Evolutionary conservation across 2,888 invertebrate species (phyloP).

Genomic region (Caprella mutica): DNA sequence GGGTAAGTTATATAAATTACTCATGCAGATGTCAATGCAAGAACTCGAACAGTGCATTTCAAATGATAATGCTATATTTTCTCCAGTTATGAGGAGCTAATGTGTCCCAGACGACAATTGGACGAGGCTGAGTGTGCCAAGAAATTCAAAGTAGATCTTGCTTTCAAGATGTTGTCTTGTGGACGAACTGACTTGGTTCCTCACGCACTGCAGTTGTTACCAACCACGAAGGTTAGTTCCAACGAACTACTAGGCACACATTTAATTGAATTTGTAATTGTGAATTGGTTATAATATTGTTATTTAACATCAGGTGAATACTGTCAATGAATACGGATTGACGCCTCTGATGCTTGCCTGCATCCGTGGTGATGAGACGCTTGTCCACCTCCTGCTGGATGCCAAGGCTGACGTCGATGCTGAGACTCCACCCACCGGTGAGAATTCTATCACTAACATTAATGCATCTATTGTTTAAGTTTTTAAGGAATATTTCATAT

Average conservation of each 20-base stretch:
- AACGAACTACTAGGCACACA: neutral
- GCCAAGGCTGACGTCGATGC: slow-evolving; percentile 68
- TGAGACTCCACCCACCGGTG: slow-evolving; percentile 57
- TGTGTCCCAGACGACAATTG: slow-evolving; percentile 41
- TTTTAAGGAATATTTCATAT: too few relatives aligned
- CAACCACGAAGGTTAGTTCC: slow-evolving; percentile 49
- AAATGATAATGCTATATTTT: neutral
- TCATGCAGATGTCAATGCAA: too few relatives aligned
- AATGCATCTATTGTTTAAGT: too few relatives aligned
- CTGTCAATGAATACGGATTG: slow-evolving; percentile 64
- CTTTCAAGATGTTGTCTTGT: slow-evolving; percentile 67
- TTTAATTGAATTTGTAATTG: neutral
- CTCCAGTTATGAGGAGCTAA: slow-evolving; percentile 46
- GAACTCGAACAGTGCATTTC: too few relatives aligned
- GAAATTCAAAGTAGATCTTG: slow-evolving; percentile 46
- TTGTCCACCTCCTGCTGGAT: slow-evolving; percentile 60
- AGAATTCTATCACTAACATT: too few relatives aligned
- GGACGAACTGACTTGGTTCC: slow-evolving; percentile 66
- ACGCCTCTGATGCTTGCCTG: slow-evolving; percentile 74
- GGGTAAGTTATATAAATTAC: slow-evolving; percentile 45
- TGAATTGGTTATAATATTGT: too few relatives aligned
- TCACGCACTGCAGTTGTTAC: slow-evolving; percentile 62
- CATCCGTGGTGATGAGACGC: slow-evolving; percentile 64
- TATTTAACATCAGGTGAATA: slow-evolving; percentile 49
- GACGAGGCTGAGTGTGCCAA: slow-evolving; percentile 50